phyloP scores from a whole-genome alignment of 2,888 invertebrate species.

The Agriotes lineatus region DNA sequence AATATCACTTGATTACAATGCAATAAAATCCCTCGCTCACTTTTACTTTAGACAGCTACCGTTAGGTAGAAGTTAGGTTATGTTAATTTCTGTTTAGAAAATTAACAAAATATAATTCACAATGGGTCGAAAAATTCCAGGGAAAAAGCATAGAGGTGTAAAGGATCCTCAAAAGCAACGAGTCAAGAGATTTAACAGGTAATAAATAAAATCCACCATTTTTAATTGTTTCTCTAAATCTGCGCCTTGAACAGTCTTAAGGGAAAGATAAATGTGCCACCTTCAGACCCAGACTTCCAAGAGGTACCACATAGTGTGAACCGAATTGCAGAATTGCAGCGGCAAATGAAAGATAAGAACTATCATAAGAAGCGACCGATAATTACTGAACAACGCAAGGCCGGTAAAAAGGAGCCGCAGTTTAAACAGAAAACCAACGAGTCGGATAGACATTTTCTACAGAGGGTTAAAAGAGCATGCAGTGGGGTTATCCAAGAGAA shows the following conservation, averaged over 20 bases:
- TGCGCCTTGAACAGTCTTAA: slow-evolving; percentile 79
- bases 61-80: background rate
- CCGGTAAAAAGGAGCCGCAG: slow-evolving; percentile 39
- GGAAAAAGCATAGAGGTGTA: slow-evolving; percentile 82
- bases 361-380: slow-evolving; percentile 36
- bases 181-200: slow-evolving; percentile 75
- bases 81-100: background rate
- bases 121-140: slow-evolving; percentile 86
- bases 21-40: too few relatives aligned
- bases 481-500: slow-evolving; percentile 73
- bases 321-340: slow-evolving; percentile 73
- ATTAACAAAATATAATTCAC: slow-evolving; percentile 29
- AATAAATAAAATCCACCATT: slow-evolving; percentile 46
- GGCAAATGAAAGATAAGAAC: slow-evolving; percentile 62
- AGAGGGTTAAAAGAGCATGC: slow-evolving; percentile 76
- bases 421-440: slow-evolving; percentile 68
- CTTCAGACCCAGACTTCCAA: slow-evolving; percentile 77
- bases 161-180: slow-evolving; percentile 83
- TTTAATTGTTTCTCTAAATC: slow-evolving; percentile 13
- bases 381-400: slow-evolving; percentile 9
- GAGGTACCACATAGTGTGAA: slow-evolving; percentile 80
- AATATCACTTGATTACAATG: too few relatives aligned
- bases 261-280: slow-evolving; percentile 81
- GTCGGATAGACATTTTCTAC: slow-evolving; percentile 72
- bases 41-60: too few relatives aligned